Evolutionary conservation across 2,113 vertebrate species (phyloP).

Genomic region (Rhizomys pruinosus): DNA sequence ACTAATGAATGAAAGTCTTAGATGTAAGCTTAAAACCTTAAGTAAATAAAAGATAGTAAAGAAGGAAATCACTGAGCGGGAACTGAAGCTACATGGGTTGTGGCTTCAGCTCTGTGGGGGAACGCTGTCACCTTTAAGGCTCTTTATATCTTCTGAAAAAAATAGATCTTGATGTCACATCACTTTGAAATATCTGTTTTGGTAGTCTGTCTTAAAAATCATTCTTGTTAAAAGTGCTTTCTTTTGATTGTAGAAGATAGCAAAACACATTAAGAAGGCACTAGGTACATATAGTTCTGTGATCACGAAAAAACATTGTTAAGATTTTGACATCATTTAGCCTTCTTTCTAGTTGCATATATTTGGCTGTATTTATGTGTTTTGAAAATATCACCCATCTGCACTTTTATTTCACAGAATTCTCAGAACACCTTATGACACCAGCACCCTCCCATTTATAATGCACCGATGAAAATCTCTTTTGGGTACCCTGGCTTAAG

Average conservation of each 20-base stretch:
- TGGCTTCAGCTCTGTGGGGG: not conserved
- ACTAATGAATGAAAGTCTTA: constrained; percentile 2
- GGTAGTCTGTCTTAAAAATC: not conserved
- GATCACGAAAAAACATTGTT: not conserved
- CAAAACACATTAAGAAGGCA: not conserved
- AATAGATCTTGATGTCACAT: not conserved
- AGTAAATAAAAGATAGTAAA: not conserved
- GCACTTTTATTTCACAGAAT: not conserved
- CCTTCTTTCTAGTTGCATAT: not conserved
- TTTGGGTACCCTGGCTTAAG: not conserved
- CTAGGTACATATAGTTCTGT: not conserved
- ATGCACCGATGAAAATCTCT: not conserved
- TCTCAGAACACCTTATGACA: not conserved
- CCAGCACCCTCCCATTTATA: not conserved
- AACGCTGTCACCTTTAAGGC: not conserved
- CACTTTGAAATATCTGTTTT: not conserved
- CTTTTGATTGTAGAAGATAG: not conserved
- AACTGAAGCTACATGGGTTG: not conserved
- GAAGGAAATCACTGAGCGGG: not conserved
- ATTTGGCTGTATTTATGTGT: not conserved
- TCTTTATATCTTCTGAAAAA: constrained; percentile 33
- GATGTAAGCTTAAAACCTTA: not conserved
- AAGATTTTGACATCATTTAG: constrained; percentile 9
- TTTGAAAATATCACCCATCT: not conserved
- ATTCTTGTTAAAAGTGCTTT: not conserved